Evolutionary conservation across 2,113 vertebrate genomes (phyloP).

Genomic region (Zosterops borbonicus): DNA sequence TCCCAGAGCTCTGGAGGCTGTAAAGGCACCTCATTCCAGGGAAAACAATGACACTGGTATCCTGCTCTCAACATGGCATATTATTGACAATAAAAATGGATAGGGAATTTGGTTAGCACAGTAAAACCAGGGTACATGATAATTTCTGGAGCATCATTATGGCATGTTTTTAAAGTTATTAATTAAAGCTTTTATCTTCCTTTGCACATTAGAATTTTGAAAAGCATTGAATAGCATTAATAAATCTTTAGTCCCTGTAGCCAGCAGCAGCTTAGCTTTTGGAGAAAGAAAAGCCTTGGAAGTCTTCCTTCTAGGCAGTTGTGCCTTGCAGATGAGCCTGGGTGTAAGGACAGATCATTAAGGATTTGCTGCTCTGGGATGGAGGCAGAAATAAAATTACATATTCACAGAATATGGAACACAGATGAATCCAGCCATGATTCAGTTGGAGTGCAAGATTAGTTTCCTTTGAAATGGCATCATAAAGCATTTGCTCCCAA

Average conservation of each 20-base stretch:
- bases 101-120: neutral
- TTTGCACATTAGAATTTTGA: neutral
- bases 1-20: neutral
- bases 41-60: neutral
- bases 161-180: neutral
- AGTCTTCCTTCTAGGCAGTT: neutral
- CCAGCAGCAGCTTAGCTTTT: neutral
- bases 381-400: neutral
- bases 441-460: neutral
- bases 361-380: neutral
- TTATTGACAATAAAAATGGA: neutral
- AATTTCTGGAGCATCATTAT: neutral
- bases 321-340: neutral
- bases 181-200: conserved; percentile 11
- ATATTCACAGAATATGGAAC: neutral
- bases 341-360: neutral
- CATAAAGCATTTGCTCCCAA: conserved; percentile 51
- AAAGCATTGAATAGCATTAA: neutral
- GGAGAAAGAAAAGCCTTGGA: neutral
- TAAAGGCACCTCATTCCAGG: neutral
- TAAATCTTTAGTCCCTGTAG: neutral
- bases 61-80: neutral
- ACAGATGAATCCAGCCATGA: neutral
- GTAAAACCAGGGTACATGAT: neutral
- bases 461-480: conserved; percentile 49